phyloP scores from a whole-genome alignment of 2,888 invertebrate species.

The Drosophila falleni region DNA sequence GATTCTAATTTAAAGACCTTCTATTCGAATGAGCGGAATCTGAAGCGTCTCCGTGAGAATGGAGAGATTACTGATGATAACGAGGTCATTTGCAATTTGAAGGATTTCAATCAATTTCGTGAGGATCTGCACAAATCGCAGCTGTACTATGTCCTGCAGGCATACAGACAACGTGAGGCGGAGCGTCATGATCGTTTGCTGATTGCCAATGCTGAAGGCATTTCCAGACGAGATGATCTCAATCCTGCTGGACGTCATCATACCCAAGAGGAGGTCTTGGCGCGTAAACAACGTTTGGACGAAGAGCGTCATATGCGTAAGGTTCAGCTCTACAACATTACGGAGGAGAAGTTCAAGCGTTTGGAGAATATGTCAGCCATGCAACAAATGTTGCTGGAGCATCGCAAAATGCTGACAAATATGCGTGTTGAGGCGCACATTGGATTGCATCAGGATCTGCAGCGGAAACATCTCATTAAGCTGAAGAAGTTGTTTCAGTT shows the following conservation, averaged over 20 bases:
- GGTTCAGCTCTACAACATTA: conserved; percentile 60
- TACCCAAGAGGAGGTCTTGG: conserved; percentile 64
- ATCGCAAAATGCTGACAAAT: conserved; percentile 75
- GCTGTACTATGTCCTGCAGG: conserved; percentile 86
- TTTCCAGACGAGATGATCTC: conserved; percentile 76
- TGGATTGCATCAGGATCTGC: conserved; percentile 72
- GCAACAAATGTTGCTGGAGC: conserved; percentile 60
- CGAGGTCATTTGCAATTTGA: conserved; percentile 88
- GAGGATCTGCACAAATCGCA: conserved; percentile 87
- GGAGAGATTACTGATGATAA: conserved; percentile 88
- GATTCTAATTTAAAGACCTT: conserved; percentile 87
- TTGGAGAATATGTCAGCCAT: conserved; percentile 64
- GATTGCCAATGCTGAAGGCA: conserved; percentile 82
- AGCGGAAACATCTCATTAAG: conserved; percentile 81
- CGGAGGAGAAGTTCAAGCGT: conserved; percentile 63
- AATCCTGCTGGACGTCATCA: conserved; percentile 64
- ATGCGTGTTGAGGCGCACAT: conserved; percentile 71
- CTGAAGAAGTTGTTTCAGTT: conserved; percentile 82
- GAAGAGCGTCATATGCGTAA: conserved; percentile 59
- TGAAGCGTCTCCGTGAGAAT: conserved; percentile 86
- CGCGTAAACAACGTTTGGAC: conserved; percentile 68
- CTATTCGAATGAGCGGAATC: conserved; percentile 85
- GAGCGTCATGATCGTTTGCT: conserved; percentile 80
- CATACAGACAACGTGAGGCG: conserved; percentile 71
- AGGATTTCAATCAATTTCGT: conserved; percentile 89